Base-by-base conservation (phyloP, 2,797 vertebrate genomes). In the Otolemur crassicaudatus region DNA sequence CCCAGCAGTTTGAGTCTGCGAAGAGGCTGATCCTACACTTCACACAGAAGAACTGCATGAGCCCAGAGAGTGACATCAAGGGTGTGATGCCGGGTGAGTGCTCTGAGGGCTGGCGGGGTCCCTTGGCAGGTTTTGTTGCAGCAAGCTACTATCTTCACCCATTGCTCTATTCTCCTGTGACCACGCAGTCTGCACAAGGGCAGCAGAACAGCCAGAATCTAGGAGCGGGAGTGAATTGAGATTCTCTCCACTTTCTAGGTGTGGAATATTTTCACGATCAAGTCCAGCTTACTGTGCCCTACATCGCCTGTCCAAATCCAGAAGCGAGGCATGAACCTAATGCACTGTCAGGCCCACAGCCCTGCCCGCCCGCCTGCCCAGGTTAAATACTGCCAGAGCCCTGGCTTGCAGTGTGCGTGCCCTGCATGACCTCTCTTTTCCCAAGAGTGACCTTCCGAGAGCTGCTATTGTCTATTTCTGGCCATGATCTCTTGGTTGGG, bases 11-110 rank as follows among this genome's bases (percentile, higher is more conserved):
- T 98, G 99, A 99, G 90, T 98, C 99, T 40, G 99, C 99, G 70
- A 99, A 99, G 98, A 99, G 98, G 85, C 99, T 99, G 98, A 99
- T 99, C 98, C 98, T 99, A 96, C 98, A 97, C 93, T 99, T 99
- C 69, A 99, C 99, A 1, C 99, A 98, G 97, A 99, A 99, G 98
- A 99, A 99, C 98, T 98, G 98, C 97, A 99, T 99, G 92, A 99
- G 96, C 97, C 97, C 98, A 0, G 99, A 99, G 93, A 98, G 97
- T 0, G 99, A 99, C 97, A 98, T 99, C 91, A 99, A 99, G 56
- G 99, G 99, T 29, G 98, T 99, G 94, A 98, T 99, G 49, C 97
- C 99, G 0, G 99, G 99, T 99, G 98, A 99, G 98, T 98, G 69
- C 29, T 58, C 84, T 10, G 14, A 4, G 0, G 37, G 37, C 60